Conservation (phyloP, 2,113 vertebrate species). For the Tetrao urogallus region DNA sequence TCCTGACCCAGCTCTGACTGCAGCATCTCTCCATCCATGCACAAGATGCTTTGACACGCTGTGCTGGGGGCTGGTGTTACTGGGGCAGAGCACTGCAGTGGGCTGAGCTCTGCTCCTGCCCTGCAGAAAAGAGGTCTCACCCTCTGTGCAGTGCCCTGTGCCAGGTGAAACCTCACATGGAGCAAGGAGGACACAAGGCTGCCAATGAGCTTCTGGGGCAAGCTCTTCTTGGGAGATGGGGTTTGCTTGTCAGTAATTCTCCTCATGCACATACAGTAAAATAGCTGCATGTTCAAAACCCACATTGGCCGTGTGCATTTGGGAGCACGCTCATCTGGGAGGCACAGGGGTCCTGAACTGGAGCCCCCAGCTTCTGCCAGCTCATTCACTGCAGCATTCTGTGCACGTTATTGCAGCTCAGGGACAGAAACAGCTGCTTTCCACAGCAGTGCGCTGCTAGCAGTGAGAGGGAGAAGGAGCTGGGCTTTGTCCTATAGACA, state of each 20-base stretch:
- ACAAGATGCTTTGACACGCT: not conserved
- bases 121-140: not conserved
- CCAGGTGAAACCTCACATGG: not conserved
- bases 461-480: not conserved
- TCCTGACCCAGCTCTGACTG: not conserved
- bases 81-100: not conserved
- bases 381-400: not conserved
- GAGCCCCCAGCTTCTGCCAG: not conserved
- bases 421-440: not conserved
- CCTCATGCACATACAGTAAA: not conserved
- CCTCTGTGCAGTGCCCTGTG: not conserved
- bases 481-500: not conserved
- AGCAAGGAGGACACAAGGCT: not conserved
- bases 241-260: not conserved
- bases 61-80: not conserved
- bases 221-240: not conserved
- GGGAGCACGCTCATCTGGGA: not conserved
- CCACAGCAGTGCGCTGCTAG: not conserved
- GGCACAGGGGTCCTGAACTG: not conserved
- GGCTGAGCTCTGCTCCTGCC: not conserved
- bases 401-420: not conserved
- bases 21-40: not conserved
- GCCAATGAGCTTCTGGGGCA: not conserved
- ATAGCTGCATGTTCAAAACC: not conserved
- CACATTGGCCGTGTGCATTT: fast-evolving